These are phyloP conservation scores for Rallus crepitans DNA, from an alignment of 2,797 vertebrate species.

Conservation along the genomic window DNA sequence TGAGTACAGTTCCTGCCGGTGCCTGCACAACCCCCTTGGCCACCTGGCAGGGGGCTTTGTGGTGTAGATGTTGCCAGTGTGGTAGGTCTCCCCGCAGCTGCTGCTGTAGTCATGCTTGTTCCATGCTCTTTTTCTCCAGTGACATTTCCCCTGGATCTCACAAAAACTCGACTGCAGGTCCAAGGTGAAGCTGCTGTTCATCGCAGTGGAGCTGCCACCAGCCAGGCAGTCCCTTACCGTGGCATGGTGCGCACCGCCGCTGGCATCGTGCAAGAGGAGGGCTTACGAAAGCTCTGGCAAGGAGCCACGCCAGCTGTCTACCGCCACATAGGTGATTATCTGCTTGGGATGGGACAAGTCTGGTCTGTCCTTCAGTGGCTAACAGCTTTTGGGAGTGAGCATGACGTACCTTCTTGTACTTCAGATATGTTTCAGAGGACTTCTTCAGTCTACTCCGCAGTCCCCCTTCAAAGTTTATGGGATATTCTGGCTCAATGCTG, in stretches of 20 bases:
- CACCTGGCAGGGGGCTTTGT: rapidly evolving
- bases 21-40: neutral
- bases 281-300: conserved; percentile 85
- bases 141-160: conserved; percentile 89
- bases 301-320: conserved; percentile 86
- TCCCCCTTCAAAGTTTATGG: neutral
- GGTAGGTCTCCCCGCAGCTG: neutral
- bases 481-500: neutral
- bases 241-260: conserved; percentile 84
- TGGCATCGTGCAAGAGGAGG: conserved; percentile 85
- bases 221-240: conserved; percentile 57
- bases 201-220: neutral
- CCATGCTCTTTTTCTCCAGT: conserved; percentile 66
- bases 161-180: conserved; percentile 88
- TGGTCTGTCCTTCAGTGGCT: neutral
- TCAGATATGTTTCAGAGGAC: neutral
- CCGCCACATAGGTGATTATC: conserved; percentile 85
- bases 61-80: neutral
- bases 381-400: neutral
- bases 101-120: neutral
- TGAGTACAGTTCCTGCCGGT: neutral
- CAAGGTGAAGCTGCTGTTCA: conserved; percentile 82
- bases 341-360: neutral
- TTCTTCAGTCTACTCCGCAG: neutral
- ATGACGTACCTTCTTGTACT: neutral